Base-by-base conservation (phyloP, 2,797 vertebrate genomes). In the Gymnodraco acuticeps region DNA sequence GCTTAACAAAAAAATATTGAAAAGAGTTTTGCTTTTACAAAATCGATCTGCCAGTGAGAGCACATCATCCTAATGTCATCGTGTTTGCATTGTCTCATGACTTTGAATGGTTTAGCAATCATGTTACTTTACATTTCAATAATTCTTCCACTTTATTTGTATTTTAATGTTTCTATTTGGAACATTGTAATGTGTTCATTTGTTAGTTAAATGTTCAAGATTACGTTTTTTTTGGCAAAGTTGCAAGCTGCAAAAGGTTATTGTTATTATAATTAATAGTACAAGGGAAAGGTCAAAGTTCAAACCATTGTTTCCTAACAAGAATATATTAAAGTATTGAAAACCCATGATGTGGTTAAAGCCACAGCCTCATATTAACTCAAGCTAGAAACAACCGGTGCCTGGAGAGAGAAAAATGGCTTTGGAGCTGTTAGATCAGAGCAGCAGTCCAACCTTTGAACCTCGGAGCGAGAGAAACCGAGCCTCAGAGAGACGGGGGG, bases 371-470 rank as follows among this genome's bases (percentile, higher is more conserved):
- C 53, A 51, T 46, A 55, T 70, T 58, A 79, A 64, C 43, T 77
- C 69, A 68, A 62, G 27, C 47, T 60, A 55, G 42, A 81, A 81
- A 80, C 75, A 79, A 42, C 62, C 53, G 27, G 52, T 9, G 56
- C 63, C 38, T 23, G 33, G 41, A 68, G 70, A 75, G 63, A 83
- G 48, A 82, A 70, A 81, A 84, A 80, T 71, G 17, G 16, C 68
- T 81, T 84, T 84, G n/a, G 41, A 73, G 76, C 75, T 52, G 73
- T 72, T 73, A 75, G 70, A 85, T 88, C 82, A 87, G 83, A 87
- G 86, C 77, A 78, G 56, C 68, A 23, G 70, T 31, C 73, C 72
- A 76, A 90, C 88, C 88, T 92, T 86, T 90, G 89, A 91, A 91
- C 87, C 75, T 19, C 12, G 38, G 51, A 82, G 73, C 1, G 27